phyloP scores from a whole-genome alignment of 2,888 invertebrate genomes.

The Dexiosoma caninum region DNA sequence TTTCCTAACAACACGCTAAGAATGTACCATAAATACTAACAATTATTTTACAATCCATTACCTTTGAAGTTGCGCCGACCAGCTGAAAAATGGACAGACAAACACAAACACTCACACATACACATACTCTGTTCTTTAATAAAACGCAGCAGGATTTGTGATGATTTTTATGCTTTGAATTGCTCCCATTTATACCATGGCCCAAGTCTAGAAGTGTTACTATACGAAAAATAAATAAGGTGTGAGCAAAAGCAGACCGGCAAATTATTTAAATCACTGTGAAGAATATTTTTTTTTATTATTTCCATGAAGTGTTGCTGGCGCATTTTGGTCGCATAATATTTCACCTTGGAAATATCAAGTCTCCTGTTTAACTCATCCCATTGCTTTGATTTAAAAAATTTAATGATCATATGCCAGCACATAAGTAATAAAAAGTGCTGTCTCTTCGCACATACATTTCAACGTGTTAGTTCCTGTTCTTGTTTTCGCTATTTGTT shows the following conservation, averaged over 20 bases:
- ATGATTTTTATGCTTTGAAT: conserved; percentile 24
- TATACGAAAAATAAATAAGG: neutral
- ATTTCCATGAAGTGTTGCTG: neutral
- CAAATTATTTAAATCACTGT: too few relatives aligned
- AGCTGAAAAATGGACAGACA: conserved; percentile 10
- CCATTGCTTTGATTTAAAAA: neutral
- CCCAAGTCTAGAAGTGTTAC: neutral
- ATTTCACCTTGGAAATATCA: too few relatives aligned
- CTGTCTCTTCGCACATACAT: conserved; percentile 4
- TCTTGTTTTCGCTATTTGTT: neutral
- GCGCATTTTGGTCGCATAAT: too few relatives aligned
- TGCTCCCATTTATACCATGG: neutral
- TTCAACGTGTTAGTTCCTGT: conserved; percentile 1
- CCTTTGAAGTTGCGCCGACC: conserved; percentile 48
- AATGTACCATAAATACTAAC: conserved; percentile 56
- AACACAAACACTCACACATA: neutral
- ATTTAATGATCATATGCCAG: conserved; percentile 31
- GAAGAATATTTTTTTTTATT: neutral
- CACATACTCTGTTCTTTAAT: too few relatives aligned
- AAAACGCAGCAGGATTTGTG: conserved; percentile 45
- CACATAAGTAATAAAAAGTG: neutral
- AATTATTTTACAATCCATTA: conserved; percentile 58
- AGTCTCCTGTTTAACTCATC: neutral
- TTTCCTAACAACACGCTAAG: conserved; percentile 58
- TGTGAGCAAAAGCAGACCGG: neutral